Base-by-base conservation (phyloP, 2,797 vertebrate genomes). In the Pantherophis alleghaniensis region DNA sequence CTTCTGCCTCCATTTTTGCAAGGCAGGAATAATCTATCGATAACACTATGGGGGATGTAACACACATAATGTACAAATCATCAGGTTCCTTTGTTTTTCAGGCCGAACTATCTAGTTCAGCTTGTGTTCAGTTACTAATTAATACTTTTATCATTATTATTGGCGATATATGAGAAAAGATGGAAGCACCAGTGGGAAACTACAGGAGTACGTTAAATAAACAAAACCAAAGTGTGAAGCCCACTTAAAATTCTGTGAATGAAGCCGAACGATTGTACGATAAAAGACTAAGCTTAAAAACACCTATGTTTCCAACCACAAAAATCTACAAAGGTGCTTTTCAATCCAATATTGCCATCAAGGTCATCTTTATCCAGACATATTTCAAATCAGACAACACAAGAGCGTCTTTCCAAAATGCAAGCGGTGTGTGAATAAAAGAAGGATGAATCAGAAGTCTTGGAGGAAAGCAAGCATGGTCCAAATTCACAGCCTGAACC, bases 401-500 rank as follows among this genome's bases (percentile, higher is more conserved):
- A 37, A n/a, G 3, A n/a, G 13, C 37, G 26, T 32, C 14, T n/a
- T 42, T 74, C 53, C 12, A 74, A 53, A 20, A 18, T 0, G 2
- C 32, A n/a, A 57, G 60, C 16, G 1, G 2, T 7, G 24, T 60
- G 37, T 2, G 16, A 28, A 24, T 37, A 69, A 22, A 11, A 92
- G 93, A 60, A 32, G 2, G 94, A 60, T 24, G 66, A 18, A 47
- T 24, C 10, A 5, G 51, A 60, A 13, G 26, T 28, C 2, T 56
- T 28, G 47, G 97, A 96, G 93, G 94, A 0, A 55, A n/a, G 89
- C 28, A 56, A n/a, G 56, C 18, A 95, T 42, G 97, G 97, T 97
- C 97, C 4, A 95, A 28, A 95, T 94, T 91, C 88, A 37, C 18
- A 0, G 91, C 86, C 2, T 95, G 74, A 98, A 98, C 98, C 98